A percentile compares a stretch with the other conserved stretches of the same genome.
phyloP scores from a whole-genome alignment of 2,797 vertebrate species.

The Acanthurus tractus region DNA sequence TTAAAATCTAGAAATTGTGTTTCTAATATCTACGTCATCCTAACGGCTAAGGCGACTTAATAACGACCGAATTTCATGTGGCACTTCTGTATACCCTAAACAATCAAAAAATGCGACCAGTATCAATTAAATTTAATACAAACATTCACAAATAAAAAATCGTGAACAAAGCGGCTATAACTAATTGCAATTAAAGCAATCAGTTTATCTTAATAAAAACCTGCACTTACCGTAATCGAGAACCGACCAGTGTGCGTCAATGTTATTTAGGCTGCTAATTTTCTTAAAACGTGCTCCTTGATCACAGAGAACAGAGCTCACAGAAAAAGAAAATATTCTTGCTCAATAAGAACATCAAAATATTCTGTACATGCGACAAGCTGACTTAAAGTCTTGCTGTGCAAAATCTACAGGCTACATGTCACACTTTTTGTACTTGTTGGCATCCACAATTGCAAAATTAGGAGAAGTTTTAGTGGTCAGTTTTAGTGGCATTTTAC shows the following conservation, averaged over 20 bases:
- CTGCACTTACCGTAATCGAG: too few species aligned
- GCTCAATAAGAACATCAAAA: background rate
- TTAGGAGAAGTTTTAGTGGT: conserved; percentile 49
- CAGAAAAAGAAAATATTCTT: background rate
- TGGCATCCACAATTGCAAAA: conserved; percentile 44
- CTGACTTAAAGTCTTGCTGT: too few species aligned
- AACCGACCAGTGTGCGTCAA: background rate
- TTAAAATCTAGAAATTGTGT: background rate
- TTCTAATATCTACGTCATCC: background rate
- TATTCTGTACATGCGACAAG: background rate
- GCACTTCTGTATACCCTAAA: background rate
- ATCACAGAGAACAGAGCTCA: background rate
- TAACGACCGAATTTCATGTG: background rate
- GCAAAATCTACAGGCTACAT: background rate
- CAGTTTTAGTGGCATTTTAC: conserved; percentile 68
- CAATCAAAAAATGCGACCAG: too few species aligned
- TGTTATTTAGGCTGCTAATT: background rate
- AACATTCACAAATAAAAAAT: background rate
- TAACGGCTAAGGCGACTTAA: too few species aligned
- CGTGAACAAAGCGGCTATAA: background rate
- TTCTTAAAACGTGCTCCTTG: background rate
- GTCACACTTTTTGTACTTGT: background rate
- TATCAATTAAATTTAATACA: background rate
- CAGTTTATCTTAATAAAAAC: too few species aligned
- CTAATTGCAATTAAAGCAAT: background rate